Evolutionary conservation across 2,888 invertebrate species (phyloP).

Genomic region (Chouioia cunea): DNA sequence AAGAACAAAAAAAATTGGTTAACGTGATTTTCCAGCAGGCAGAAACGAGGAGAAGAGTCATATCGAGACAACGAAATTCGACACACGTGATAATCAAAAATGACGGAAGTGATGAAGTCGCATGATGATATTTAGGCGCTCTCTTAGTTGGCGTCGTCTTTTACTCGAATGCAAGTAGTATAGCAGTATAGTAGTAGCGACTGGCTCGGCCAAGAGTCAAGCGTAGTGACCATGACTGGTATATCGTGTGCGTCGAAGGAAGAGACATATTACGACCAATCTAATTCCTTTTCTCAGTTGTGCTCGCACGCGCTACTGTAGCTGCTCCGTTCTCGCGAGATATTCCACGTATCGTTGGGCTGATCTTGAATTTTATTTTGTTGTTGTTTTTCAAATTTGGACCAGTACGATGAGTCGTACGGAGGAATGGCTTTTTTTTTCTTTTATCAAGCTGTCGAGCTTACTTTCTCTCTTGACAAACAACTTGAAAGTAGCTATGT

Average conservation of each 20-base stretch:
- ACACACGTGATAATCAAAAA: neutral
- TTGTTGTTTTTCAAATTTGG: no score
- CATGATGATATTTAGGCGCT: slow-evolving; percentile 17
- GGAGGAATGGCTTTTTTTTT: no score
- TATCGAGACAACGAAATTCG: slow-evolving; percentile 1
- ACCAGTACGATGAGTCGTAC: no score
- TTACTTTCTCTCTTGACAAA: no score
- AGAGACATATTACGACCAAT: slow-evolving; percentile 67
- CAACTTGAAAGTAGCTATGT: neutral
- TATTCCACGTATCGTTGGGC: neutral
- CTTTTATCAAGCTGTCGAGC: no score
- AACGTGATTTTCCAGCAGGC: no score
- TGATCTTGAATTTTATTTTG: no score
- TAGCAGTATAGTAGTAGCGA: no score
- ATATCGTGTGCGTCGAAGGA: slow-evolving; percentile 63
- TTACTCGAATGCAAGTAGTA: no score
- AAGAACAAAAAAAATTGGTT: no score
- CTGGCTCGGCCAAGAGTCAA: no score
- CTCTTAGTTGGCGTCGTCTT: slow-evolving; percentile 19
- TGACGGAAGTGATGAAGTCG: slow-evolving; percentile 24
- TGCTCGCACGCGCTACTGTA: slow-evolving; percentile 34
- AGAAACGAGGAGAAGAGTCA: no score
- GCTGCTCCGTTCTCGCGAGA: slow-evolving; percentile 19
- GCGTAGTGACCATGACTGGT: slow-evolving; percentile 65
- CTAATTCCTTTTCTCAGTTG: slow-evolving; percentile 58